Base-by-base conservation (phyloP, 2,797 vertebrate species). In the Pseudomugil tenellus region DNA sequence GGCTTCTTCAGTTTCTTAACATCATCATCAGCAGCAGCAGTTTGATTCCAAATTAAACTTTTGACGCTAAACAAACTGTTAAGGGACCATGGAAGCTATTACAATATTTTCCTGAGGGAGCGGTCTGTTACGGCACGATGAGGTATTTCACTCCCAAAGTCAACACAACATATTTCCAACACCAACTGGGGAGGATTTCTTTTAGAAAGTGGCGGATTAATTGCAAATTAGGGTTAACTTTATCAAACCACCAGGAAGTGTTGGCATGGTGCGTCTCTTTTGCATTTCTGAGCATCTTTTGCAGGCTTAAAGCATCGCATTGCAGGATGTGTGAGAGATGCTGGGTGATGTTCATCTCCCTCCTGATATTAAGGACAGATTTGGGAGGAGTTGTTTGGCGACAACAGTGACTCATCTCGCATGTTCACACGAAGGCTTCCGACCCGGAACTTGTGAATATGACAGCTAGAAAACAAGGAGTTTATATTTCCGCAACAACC, bases 371-470 rank as follows among this genome's bases (percentile, higher is more conserved):
- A 31, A 46, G 66, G 71, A 75, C 57, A 72, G 79, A 80, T 79
- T 63, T 29, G 71, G 72, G 71, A 51, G 16, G 29, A 56, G 25
- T 46, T 70, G 46, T 23, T 21, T 2, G 58, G 29, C 21, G 58
- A 23, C 19, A 48, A 41, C 48, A 0, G 48, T 77, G 71, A 77
- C 72, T 84, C 77, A 63, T 78, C 74, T 46, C 70, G 3, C 54
- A 74, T 71, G 74, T 79, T 61, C 55, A 25, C 28, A 21, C 9
- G 23, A 57, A 74, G 76, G 74, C 80, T 70, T 82, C 41, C 58
- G 43, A 83, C 65, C 19, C 54, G 19, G 46, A 23, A 63, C 39
- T 60, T 78, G 72, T 74, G 59, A 60, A 84, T 83, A 83, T 77
- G 81, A 65, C 70, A 73, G 56, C 49, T 14, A 46, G 19, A 35